A percentile compares a stretch with the other conserved stretches of the same genome.
These are phyloP conservation scores for Sebastes hopkinsi DNA, from an alignment of 2,797 vertebrate species.

Conservation along the genomic window DNA sequence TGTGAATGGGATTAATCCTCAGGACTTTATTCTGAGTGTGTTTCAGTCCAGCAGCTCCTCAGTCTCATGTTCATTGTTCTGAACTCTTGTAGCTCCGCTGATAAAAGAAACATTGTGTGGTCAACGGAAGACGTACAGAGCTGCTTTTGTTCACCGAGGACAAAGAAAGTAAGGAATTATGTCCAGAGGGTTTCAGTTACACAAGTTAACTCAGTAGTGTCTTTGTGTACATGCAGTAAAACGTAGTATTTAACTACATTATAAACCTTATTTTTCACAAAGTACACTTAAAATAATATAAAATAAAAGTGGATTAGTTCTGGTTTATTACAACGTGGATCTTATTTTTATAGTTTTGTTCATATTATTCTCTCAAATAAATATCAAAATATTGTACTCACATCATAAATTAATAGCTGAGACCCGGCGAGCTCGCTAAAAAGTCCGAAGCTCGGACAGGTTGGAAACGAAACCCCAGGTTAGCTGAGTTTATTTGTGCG, in stretches of 20 bases:
- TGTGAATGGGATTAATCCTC: not conserved
- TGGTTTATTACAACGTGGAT: not conserved
- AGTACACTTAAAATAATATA: not conserved
- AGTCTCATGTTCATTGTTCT: not conserved
- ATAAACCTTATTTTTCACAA: not conserved
- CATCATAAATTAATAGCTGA: fast-evolving
- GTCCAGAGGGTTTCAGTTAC: not conserved
- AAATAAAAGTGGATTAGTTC: not conserved
- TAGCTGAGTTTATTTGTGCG: no score
- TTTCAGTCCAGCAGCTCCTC: conserved; percentile 9
- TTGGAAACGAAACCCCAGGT: no score
- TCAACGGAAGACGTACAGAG: conserved; percentile 27
- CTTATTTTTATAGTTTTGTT: not conserved
- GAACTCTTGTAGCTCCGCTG: not conserved
- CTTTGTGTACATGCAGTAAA: not conserved
- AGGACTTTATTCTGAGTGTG: not conserved
- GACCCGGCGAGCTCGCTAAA: no score
- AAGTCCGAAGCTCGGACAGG: fast-evolving
- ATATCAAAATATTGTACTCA: no score
- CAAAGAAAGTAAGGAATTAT: conserved; percentile 12
- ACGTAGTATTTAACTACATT: not conserved
- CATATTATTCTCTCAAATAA: no score
- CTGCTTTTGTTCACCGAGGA: conserved; percentile 30
- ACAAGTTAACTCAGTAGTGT: not conserved
- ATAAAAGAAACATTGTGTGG: conserved; percentile 38